Evolutionary conservation across 2,797 vertebrate species (phyloP).

Genomic region (Channallabes apus): DNA sequence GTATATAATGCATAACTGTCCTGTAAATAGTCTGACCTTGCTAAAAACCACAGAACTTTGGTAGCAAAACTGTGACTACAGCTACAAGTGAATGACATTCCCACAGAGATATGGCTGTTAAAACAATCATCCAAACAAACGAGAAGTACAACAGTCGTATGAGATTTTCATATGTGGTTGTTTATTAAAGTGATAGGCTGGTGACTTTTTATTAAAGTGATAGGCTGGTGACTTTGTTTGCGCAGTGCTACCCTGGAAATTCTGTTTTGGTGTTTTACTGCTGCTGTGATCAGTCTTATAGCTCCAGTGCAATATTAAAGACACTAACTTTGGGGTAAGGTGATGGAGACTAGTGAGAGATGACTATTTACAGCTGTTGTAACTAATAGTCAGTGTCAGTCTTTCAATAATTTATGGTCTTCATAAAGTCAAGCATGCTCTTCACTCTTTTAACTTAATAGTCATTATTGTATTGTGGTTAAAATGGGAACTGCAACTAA

Average conservation of each 20-base stretch:
- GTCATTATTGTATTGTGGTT: background rate
- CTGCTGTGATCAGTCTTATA: background rate
- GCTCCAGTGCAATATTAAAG: background rate
- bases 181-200: background rate
- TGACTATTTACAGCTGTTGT: background rate
- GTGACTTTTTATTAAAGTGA: background rate
- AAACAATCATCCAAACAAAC: constrained; percentile 28
- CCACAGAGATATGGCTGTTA: constrained; percentile 16
- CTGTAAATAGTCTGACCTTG: constrained; percentile 35
- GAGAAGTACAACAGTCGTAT: background rate
- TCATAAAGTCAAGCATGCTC: background rate
- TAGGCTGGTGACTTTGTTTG: background rate
- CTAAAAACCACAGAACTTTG: constrained; percentile 30
- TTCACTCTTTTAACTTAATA: background rate
- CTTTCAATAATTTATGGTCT: background rate
- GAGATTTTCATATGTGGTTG: constrained; percentile 7
- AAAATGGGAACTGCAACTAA: background rate
- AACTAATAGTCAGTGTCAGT: background rate
- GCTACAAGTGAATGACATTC: constrained; percentile 7
- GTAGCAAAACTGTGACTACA: background rate
- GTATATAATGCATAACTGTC: constrained; percentile 37
- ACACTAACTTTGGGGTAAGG: background rate
- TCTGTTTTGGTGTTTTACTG: background rate
- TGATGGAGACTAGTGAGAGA: background rate
- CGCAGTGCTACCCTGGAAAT: background rate